Conservation (phyloP, 2,888 invertebrate genomes). For the Cabera pusaria region DNA sequence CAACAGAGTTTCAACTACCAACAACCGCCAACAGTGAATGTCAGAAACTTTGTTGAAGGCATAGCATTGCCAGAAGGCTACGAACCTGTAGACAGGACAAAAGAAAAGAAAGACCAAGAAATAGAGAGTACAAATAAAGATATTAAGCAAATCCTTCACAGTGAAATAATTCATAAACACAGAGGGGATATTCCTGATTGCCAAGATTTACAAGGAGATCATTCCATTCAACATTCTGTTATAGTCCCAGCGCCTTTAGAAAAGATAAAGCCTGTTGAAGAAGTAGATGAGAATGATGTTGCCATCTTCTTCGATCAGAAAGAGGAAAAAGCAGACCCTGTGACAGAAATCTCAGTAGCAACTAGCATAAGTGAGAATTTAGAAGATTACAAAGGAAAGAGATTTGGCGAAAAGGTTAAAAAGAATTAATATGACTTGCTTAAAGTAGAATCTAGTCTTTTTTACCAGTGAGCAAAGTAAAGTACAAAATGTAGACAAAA, state of each 20-base stretch:
- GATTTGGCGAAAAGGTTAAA: slow-evolving; percentile 57
- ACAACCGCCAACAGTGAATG: slow-evolving; percentile 29
- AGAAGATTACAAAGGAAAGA: slow-evolving; percentile 41
- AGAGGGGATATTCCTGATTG: slow-evolving; percentile 61
- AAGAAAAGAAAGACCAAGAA: slow-evolving; percentile 52
- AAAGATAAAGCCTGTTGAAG: slow-evolving; percentile 52
- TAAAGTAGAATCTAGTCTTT: slow-evolving; percentile 50
- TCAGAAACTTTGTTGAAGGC: slow-evolving; percentile 48
- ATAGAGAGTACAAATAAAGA: slow-evolving; percentile 48
- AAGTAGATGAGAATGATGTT: slow-evolving; percentile 82
- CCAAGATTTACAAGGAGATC: slow-evolving; percentile 63
- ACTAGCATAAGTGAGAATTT: slow-evolving; percentile 71
- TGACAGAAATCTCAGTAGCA: slow-evolving; percentile 75
- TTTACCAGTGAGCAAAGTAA: slow-evolving; percentile 42
- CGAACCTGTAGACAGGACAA: slow-evolving; percentile 65
- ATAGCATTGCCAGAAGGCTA: slow-evolving; percentile 68
- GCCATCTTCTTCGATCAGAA: slow-evolving; percentile 80
- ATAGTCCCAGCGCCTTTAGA: slow-evolving; percentile 63
- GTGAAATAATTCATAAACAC: slow-evolving; percentile 43
- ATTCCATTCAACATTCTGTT: slow-evolving; percentile 68
- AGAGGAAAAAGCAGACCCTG: slow-evolving; percentile 46
- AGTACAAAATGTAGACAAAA: no score
- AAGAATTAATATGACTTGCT: slow-evolving; percentile 43
- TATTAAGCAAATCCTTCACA: slow-evolving; percentile 41
- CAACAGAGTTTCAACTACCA: slow-evolving; percentile 27